Conservation (phyloP, 1,140 invertebrate genomes). For the Macrobrachium rosenbergii region DNA sequence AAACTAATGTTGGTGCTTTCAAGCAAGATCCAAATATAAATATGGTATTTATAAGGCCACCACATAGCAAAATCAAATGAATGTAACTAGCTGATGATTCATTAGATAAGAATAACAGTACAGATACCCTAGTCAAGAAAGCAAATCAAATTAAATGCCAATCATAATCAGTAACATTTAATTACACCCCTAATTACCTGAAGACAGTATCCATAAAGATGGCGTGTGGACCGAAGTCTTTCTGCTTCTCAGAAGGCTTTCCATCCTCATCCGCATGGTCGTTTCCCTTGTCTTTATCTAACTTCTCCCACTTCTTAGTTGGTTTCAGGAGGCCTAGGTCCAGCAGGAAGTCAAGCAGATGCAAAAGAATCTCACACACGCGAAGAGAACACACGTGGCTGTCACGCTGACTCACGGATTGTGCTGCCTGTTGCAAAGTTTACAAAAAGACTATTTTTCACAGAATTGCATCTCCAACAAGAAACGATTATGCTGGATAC, state of each 20-base stretch:
- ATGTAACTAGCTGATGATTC: too few relatives aligned
- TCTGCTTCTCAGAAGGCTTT: slow-evolving; percentile 33
- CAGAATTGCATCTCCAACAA: too few relatives aligned
- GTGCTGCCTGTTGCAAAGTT: slow-evolving; percentile 80
- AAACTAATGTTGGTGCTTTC: too few relatives aligned
- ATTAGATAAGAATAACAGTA: too few relatives aligned
- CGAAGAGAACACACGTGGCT: slow-evolving; percentile 82
- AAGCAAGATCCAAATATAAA: too few relatives aligned
- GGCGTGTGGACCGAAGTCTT: slow-evolving; percentile 67
- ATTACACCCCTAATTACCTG: slow-evolving; percentile 68
- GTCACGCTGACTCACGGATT: slow-evolving; percentile 85
- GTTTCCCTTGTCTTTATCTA: slow-evolving; percentile 49
- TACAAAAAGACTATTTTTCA: not conserved
- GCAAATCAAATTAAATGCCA: not conserved
- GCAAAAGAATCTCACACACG: slow-evolving; percentile 91
- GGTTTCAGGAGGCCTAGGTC: slow-evolving; percentile 82
- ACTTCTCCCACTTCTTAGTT: slow-evolving; percentile 48
- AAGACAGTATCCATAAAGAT: slow-evolving; percentile 74
- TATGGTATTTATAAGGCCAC: too few relatives aligned
- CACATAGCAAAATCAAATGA: too few relatives aligned
- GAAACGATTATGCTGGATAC: too few relatives aligned
- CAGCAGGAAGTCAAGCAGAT: slow-evolving; percentile 88
- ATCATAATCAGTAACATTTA: not conserved
- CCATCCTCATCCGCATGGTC: slow-evolving; percentile 28
- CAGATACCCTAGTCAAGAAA: too few relatives aligned